Evolutionary conservation across 1,140 invertebrate genomes (phyloP).

Genomic region (Drosophila lacteicornis): DNA sequence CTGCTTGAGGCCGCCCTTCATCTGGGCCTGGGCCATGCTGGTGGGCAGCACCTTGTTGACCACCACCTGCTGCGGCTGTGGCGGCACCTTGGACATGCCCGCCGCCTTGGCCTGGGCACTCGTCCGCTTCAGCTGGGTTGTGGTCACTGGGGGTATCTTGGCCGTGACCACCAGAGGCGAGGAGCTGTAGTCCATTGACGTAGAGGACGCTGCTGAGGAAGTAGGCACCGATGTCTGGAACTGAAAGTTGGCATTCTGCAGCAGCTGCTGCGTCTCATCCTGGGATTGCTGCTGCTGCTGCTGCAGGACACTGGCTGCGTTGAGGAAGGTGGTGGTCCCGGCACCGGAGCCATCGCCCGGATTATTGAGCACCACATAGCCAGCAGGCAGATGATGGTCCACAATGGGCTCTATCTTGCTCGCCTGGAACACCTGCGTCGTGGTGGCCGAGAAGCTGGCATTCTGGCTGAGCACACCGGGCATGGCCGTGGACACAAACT

Average conservation of each 20-base stretch:
- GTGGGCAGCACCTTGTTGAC: conserved; percentile 79
- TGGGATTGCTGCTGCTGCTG: conserved; percentile 53
- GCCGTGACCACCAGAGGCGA: conserved; percentile 66
- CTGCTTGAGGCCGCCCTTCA: conserved; percentile 33
- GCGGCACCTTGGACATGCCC: conserved; percentile 61
- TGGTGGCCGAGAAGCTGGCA: conserved; percentile 92
- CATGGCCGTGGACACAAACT: conserved; percentile 91
- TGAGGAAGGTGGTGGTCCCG: conserved; percentile 57
- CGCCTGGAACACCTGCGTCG: conserved; percentile 90
- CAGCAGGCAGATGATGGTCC: conserved; percentile 88
- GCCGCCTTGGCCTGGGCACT: conserved; percentile 37
- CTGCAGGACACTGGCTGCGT: conserved; percentile 71
- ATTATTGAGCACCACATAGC: conserved; percentile 90
- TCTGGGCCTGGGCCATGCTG: conserved; percentile 56
- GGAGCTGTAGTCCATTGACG: conserved; percentile 44
- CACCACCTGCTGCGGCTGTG: conserved; percentile 74
- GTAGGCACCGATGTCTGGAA: conserved; percentile 53
- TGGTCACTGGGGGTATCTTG: conserved; percentile 61
- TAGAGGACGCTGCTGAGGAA: conserved; percentile 19
- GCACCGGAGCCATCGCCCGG: conserved; percentile 61
- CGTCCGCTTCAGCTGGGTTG: conserved; percentile 63
- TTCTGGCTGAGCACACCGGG: conserved; percentile 91
- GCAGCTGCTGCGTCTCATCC: conserved; percentile 63
- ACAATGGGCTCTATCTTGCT: conserved; percentile 92
- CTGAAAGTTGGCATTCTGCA: conserved; percentile 67